A percentile compares a stretch with the other conserved stretches of the same genome.
phyloP scores from a whole-genome alignment of 1,140 invertebrate genomes.

The Artemia franciscana region DNA sequence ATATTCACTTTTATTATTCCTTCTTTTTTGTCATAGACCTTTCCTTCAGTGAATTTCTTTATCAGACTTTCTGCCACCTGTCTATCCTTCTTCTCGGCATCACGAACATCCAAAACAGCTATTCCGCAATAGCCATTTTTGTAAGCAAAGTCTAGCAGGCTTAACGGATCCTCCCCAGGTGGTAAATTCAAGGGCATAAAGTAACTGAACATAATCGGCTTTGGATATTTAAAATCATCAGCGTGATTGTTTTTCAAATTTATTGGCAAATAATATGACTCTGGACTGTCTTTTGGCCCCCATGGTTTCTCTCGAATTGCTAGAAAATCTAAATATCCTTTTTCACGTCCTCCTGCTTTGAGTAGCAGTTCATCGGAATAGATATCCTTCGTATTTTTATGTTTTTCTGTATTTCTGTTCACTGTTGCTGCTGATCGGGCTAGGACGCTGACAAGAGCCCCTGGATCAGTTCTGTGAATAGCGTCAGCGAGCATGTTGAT shows the following conservation, averaged over 20 bases:
- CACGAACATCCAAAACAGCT: background rate
- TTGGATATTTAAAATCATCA: background rate
- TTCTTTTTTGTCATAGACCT: background rate
- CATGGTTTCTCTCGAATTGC: background rate
- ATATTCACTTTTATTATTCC: background rate
- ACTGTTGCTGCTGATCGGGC: conserved; percentile 15
- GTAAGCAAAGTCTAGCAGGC: background rate
- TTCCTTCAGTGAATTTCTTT: background rate
- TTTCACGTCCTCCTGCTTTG: background rate
- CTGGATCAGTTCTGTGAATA: conserved; percentile 18
- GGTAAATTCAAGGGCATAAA: background rate
- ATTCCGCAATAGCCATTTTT: background rate
- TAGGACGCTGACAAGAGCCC: conserved; percentile 21
- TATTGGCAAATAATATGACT: background rate
- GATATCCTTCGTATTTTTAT: background rate
- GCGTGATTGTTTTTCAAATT: background rate
- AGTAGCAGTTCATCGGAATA: background rate
- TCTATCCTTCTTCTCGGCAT: background rate
- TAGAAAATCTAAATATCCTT: background rate
- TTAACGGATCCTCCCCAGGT: background rate
- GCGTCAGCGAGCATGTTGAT: conserved; percentile 21
- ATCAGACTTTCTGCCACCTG: background rate
- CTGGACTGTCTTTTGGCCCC: background rate
- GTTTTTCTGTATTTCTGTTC: background rate
- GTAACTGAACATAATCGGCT: background rate